Evolutionary conservation across 64 coral and sea anemone species (phyloP), one percentile per base, ranked within the genome.

Genomic region (Porites australiensis): DNA sequence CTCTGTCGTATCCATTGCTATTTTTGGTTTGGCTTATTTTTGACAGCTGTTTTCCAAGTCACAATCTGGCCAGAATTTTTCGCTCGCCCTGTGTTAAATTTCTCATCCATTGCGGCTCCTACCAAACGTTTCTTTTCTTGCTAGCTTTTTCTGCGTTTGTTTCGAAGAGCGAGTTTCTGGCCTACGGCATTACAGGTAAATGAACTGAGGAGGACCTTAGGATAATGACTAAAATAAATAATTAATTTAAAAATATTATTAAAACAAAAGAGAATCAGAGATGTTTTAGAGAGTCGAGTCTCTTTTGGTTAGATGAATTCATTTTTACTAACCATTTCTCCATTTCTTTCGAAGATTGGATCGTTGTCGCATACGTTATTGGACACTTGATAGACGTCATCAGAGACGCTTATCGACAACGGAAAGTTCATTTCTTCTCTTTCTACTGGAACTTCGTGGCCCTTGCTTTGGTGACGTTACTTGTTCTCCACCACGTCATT

Each of bases 21-120:
- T 57, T 59, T 68, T 14, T 74, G 54, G 67, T 72, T 37, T 74
- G 65, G 84, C 21, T 87, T 0, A 68, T 73, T 5, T 72, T 69
- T 2, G 66, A 74, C 21, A 52, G 10, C 22, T 87, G 19, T 60
- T 70, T 49, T 74, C 66, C 84, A 12, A 71, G 15, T 16, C 84
- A 87, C 47, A 16, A 57, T 4, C 6, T 87, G 4, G 22, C 64
- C 64, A 87, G 68, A 59, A 71, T 87, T 66, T 51, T 74, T 10
- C 70, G 55, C 68, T 57, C 65, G 18, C 84, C 84, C 12, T 74
- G 65, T 37, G 54, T 87, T 3, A 87, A 87, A 46, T 87, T 72
- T n/a, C 84, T 87, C 22, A 60, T 74, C n/a, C 12, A 16, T 54
- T 74, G 65, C 48, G 70, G 84, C n/a, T 71, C 84, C 66, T 87